These are phyloP conservation scores for Pecten maximus DNA, from an alignment of 2,888 invertebrate species.

Conservation along the genomic window DNA sequence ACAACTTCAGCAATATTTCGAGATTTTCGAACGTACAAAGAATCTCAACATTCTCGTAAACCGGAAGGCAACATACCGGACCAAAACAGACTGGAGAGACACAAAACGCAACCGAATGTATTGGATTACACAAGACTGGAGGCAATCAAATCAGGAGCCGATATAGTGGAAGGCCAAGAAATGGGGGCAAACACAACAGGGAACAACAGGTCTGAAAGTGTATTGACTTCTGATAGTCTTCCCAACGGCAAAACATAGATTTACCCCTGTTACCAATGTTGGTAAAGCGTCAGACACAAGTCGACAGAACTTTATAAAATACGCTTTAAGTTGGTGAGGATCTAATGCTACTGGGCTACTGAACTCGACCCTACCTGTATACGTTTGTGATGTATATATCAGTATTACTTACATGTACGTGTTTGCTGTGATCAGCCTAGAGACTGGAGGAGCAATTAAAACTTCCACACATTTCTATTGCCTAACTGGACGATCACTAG, in stretches of 20 bases:
- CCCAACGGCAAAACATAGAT: neutral
- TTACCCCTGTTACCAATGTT: too few relatives aligned
- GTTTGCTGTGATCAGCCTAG: too few relatives aligned
- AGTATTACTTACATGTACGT: too few relatives aligned
- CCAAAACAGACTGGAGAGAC: neutral
- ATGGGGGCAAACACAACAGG: neutral
- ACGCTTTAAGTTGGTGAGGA: neutral
- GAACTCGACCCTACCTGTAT: neutral
- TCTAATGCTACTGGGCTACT: neutral
- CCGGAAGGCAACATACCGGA: neutral
- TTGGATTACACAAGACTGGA: neutral
- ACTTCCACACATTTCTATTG: too few relatives aligned
- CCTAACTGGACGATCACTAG: too few relatives aligned
- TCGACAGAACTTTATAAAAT: neutral
- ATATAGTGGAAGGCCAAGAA: neutral
- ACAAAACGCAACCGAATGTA: neutral
- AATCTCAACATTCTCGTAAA: neutral
- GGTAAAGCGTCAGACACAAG: too few relatives aligned
- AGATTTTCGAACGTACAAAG: constrained; percentile 46
- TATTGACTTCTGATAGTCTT: neutral
- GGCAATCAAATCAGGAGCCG: neutral
- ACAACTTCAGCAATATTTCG: constrained; percentile 48
- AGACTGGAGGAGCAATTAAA: too few relatives aligned
- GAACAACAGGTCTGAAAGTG: neutral
- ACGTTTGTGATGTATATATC: too few relatives aligned